Evolutionary conservation across 1,140 invertebrate genomes (phyloP).

Genomic region (Euura lappo): DNA sequence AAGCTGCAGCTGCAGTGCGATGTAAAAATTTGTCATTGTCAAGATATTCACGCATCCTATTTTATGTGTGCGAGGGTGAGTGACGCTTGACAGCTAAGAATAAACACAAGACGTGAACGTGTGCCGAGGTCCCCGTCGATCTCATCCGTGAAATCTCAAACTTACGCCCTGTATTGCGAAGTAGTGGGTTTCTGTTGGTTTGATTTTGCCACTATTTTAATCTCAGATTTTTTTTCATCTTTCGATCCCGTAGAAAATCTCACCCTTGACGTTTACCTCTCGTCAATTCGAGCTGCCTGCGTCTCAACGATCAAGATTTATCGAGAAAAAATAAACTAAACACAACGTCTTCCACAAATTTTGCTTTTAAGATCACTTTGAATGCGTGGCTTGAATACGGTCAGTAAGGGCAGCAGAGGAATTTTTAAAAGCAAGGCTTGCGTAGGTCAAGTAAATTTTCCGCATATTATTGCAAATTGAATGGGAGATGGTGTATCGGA

Average conservation of each 20-base stretch:
- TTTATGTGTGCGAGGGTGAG: constrained; percentile 21
- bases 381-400: too few species aligned
- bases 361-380: too few species aligned
- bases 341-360: too few species aligned
- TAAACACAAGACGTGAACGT: constrained; percentile 39
- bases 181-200: neutral
- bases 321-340: neutral
- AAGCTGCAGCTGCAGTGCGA: neutral
- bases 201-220: neutral
- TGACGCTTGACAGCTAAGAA: constrained; percentile 35
- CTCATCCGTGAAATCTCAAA: constrained; percentile 4
- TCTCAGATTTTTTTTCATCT: neutral
- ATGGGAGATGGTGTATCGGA: neutral
- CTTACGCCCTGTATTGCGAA: neutral
- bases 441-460: neutral
- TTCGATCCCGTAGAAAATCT: neutral
- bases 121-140: constrained; percentile 26
- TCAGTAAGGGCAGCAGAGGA: too few species aligned
- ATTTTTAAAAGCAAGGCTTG: neutral
- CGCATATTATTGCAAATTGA: constrained; percentile 2
- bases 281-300: too few species aligned
- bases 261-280: neutral
- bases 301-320: neutral
- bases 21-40: neutral
- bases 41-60: neutral